phyloP scores from a whole-genome alignment of 2,888 invertebrate species.

The Catonia carolina region DNA sequence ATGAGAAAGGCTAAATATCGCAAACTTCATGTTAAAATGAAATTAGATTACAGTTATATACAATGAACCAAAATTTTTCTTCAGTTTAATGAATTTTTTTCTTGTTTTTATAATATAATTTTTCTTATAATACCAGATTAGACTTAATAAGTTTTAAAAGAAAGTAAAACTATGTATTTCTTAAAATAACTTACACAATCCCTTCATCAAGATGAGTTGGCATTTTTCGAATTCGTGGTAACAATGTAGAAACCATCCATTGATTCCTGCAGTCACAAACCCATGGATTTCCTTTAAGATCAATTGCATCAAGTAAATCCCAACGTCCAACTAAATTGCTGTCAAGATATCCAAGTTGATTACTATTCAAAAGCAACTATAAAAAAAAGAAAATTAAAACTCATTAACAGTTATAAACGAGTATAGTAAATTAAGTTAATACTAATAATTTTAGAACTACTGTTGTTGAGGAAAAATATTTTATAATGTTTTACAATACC shows the following conservation, averaged over 20 bases:
- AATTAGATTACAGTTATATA: too few species aligned
- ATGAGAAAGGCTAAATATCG: too few species aligned
- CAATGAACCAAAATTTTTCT: too few species aligned
- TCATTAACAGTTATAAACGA: constrained; percentile 1
- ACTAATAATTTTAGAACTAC: too few species aligned
- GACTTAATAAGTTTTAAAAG: too few species aligned
- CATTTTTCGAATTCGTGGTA: constrained; percentile 44
- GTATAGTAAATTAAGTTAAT: background rate
- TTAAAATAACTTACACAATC: constrained; percentile 24
- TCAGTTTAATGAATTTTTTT: too few species aligned
- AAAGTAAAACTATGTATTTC: too few species aligned
- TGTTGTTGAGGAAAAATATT: too few species aligned
- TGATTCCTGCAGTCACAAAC: constrained; percentile 73
- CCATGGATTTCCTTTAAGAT: constrained; percentile 68
- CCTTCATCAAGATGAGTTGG: constrained; percentile 12
- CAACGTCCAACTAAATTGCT: constrained; percentile 58
- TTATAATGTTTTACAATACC: too few species aligned
- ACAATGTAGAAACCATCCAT: constrained; percentile 63
- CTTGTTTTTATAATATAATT: too few species aligned
- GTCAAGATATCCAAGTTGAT: constrained; percentile 62
- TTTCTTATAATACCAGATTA: too few species aligned
- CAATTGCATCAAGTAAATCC: constrained; percentile 59
- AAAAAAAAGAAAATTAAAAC: constrained; percentile 35
- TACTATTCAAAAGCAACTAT: constrained; percentile 65
- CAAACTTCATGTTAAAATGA: too few species aligned